Conservation (phyloP, 2,888 invertebrate genomes). For the Celastrina argiolus region DNA sequence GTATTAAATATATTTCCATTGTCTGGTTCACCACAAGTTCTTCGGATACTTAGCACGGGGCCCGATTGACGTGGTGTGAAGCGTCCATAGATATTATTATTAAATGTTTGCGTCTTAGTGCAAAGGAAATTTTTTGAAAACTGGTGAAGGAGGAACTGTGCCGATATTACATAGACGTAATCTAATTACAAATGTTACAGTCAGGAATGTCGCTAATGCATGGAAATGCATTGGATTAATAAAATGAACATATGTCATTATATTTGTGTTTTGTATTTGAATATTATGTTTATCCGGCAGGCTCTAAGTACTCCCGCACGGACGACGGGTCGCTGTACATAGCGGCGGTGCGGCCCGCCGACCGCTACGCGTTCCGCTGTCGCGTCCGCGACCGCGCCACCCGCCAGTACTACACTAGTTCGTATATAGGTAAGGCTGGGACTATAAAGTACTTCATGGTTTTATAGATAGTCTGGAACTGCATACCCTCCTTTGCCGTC, state of each 20-base stretch:
- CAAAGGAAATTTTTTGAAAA: no score
- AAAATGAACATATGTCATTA: neutral
- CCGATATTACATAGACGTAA: neutral
- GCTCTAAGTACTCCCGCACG: constrained; percentile 83
- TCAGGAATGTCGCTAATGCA: constrained; percentile 3
- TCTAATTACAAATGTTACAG: neutral
- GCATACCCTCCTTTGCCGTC: no score
- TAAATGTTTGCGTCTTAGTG: no score
- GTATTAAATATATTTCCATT: no score
- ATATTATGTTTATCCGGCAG: constrained; percentile 38
- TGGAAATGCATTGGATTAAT: neutral
- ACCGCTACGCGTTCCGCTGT: constrained; percentile 89
- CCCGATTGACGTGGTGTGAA: no score
- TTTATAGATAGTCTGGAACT: no score
- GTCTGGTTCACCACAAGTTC: no score
- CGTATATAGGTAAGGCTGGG: constrained; percentile 83
- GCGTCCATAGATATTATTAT: no score
- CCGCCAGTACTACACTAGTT: constrained; percentile 82
- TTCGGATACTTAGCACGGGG: no score
- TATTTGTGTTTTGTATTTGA: constrained; percentile 6
- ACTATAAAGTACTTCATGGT: no score
- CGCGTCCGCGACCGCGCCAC: constrained; percentile 89
- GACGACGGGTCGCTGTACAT: constrained; percentile 91
- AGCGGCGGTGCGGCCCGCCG: constrained; percentile 85
- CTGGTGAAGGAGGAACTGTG: no score